A percentile compares a stretch with the other conserved stretches of the same genome.
phyloP scores from a whole-genome alignment of 35 echinoderm and acorn worm species.

The Ptychodera flava region DNA sequence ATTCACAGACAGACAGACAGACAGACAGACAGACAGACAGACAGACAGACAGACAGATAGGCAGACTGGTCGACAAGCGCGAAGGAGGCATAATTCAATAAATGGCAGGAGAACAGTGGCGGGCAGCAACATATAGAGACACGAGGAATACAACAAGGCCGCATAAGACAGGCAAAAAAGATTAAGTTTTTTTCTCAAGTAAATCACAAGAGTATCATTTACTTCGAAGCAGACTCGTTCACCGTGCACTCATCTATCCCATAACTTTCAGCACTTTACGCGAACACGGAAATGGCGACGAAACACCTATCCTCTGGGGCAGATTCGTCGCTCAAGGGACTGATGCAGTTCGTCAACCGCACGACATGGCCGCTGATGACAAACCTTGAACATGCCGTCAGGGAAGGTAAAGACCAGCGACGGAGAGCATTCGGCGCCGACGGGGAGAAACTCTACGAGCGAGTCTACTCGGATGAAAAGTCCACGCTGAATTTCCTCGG shows the following conservation, averaged over 20 bases:
- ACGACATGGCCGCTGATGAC: not conserved
- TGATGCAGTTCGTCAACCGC: not conserved
- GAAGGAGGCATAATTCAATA: not conserved
- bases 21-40: not conserved
- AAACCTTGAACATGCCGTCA: not conserved
- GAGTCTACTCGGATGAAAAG: not conserved
- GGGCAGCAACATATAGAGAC: not conserved
- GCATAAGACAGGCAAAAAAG: not conserved
- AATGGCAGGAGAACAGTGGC: not conserved
- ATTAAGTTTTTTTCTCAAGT: not conserved
- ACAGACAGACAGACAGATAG: not conserved
- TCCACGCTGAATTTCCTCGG: not conserved
- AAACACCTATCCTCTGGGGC: not conserved
- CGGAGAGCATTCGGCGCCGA: not conserved
- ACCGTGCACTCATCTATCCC: too few species aligned
- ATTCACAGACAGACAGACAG: not conserved
- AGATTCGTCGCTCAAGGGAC: not conserved
- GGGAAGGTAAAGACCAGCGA: not conserved
- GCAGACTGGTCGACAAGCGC: not conserved
- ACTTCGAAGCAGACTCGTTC: too few species aligned
- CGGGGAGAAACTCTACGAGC: not conserved
- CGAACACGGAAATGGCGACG: not conserved
- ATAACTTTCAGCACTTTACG: not conserved
- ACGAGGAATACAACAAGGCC: not conserved
- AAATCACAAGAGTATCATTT: not conserved